Evolutionary conservation across 2,113 vertebrate genomes (phyloP), one percentile per base, ranked within the genome.

Genomic region (Pterocles gutturalis): DNA sequence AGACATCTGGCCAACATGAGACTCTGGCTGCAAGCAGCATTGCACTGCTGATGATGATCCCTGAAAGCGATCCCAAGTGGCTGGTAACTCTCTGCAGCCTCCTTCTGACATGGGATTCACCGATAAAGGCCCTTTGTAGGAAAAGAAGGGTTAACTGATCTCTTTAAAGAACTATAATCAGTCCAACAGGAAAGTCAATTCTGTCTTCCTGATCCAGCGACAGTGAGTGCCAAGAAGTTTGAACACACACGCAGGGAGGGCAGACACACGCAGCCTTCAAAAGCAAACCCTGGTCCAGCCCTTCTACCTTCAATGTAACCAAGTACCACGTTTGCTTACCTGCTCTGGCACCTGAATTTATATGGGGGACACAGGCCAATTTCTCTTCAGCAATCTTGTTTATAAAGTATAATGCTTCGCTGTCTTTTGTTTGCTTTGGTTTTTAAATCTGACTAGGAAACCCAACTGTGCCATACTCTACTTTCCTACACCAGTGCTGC

Each of bases 111-210:
- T 0, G 2, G 34, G 11, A 79, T 49, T 93, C 76, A 53, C 84
- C 28, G 8, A 26, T 36, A 13, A 89, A 61, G 48, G 28, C 55
- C 54, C 49, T 54, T 43, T 33, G 24, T 7, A 65, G 38, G 19
- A 48, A 71, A 76, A 71, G 28, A 84, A 76, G 54, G 18, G 88
- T 94, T 93, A 91, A 96, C 54, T 54, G 58, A 77, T 58, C 71
- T 75, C 80, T 81, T 93, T 65, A 55, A 92, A 93, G 75, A 57
- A 9, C 82, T 90, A 88, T 94, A 90, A 88, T 88, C 90, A 94
- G 62, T 77, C 21, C 7, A 1, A 72, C 54, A 86, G 57, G 75
- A 82, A 94, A 85, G 45, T 79, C 28, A 60, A 9, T 76, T 82
- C 57, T 93, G 53, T 53, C 69, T 87, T 94, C 90, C 81, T 82